Evolutionary conservation across 2,113 vertebrate genomes (phyloP), one percentile per base, ranked within the genome.

Genomic region (Hemicordylus capensis): DNA sequence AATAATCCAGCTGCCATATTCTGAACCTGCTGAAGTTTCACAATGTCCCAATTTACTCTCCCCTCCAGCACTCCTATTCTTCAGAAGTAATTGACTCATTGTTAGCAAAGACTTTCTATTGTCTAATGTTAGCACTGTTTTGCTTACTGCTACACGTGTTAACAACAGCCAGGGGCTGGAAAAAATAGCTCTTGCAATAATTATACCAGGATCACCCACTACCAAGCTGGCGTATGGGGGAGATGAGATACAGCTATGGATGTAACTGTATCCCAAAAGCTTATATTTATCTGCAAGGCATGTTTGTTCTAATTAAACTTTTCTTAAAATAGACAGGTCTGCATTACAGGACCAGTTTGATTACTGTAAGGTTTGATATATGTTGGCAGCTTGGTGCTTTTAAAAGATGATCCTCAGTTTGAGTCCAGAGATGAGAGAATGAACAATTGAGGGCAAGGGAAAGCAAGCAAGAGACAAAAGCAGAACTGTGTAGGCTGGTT

Each of bases 241-340:
- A 85, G 84, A 80, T 26, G n/a, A 85, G 76, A 34, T 39, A 73
- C 54, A 85, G 76, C 58, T n/a, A 79, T 80, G 67, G 76, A 46
- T 78, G 69, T 80, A 84, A 74, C 88, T 86, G 89, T 28, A 77
- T 46, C 0, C 0, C 81, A 90, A 82, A 84, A 59, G 42, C 79
- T 73, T 85, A 85, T 85, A 84, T 2, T 6, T 64, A 91, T 80
- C 81, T 20, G 72, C 51, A 83, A 83, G 28, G 83, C 46, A 44
- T 81, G 22, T 82, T 89, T 86, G n/a, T 46, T 90, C 90, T 89
- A 64, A 81, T 87, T 78, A 81, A 1, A 83, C 44, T 84, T 85
- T 8, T 44, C 78, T 91, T 89, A 90, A 93, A 89, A 85, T 12
- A 48, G 83, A 75, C 1, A 24, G 1, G 2, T 85, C 89, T 91